Conservation (phyloP, 2,113 vertebrate genomes). For the Hemicordylus capensis region DNA sequence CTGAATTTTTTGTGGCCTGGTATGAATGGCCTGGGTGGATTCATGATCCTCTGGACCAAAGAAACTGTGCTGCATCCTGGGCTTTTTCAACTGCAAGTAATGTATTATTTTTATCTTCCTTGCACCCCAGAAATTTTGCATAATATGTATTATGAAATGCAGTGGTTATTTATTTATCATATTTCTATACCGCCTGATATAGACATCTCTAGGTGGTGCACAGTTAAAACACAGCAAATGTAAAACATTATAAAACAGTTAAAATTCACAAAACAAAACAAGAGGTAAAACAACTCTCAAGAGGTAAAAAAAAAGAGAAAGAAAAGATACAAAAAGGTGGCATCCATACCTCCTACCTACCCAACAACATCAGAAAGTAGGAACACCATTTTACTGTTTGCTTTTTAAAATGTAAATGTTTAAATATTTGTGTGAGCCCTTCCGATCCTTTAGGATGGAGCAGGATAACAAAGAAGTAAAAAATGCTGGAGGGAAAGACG, state of each 20-base stretch:
- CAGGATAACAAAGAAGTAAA: not conserved
- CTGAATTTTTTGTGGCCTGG: constrained; percentile 73
- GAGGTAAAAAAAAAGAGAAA: too few relatives aligned
- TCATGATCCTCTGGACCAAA: constrained; percentile 79
- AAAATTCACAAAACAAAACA: too few relatives aligned
- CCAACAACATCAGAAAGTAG: not conserved
- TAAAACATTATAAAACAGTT: too few relatives aligned
- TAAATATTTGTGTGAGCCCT: not conserved
- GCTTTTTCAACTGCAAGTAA: constrained; percentile 85
- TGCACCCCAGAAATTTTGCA: not conserved
- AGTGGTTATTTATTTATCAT: too few relatives aligned
- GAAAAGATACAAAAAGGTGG: too few relatives aligned
- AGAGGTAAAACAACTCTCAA: too few relatives aligned
- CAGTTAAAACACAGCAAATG: too few relatives aligned
- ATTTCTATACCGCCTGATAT: too few relatives aligned
- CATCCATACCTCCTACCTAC: not conserved
- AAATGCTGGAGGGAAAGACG: not conserved
- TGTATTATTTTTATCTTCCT: constrained; percentile 19
- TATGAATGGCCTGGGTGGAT: constrained; percentile 81
- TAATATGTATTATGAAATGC: constrained; percentile 8
- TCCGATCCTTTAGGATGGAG: not conserved
- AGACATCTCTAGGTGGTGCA: too few relatives aligned
- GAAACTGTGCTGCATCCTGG: constrained; percentile 81
- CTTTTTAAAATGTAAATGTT: not conserved
- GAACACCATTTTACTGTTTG: not conserved